Base-by-base conservation (phyloP, 1,140 invertebrate genomes). In the Nephila pilipes region DNA sequence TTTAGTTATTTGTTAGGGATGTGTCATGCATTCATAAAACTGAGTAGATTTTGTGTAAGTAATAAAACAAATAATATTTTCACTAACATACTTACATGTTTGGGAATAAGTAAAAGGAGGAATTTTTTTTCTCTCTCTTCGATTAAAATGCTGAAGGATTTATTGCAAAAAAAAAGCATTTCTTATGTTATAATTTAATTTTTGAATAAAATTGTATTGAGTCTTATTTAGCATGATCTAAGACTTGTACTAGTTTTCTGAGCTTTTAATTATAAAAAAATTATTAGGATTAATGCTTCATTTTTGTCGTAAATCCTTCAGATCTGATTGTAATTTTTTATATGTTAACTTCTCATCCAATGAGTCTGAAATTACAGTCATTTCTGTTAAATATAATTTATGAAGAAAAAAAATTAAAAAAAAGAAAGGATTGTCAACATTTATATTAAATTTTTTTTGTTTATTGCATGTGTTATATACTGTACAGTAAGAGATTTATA, bases 401-500 rank as follows among this genome's bases (percentile, higher is more conserved):
- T 25, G 18, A 22, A 3, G 8, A 22, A 25, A 57, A 25, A 85
- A 54, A 81, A 10, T 20, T 54, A 29, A 22, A 54, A 46, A 46
- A n/a, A 5, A n/a, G 16, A n/a, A 81, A 38, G 18, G 22, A 55
- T 81, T 81, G 12, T 54, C 2, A 22, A 29, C 36, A 55, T 81
- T 81, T 18, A 54, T 46, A 20, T n/a, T 25, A 97, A 97, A 98
- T 95, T 93, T 96, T 96, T 92, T 97, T 96, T 16, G 97, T 96
- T 25, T 16, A 54, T 89, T 25, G 55, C n/a, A 63, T 85, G 29
- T 91, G 55, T 91, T 91, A 91, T 91, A 91, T 81, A 91, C 22
- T 91, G 90, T 91, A 91, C 80, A 91, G 90, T 91, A 80, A 91
- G 90, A 91, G 90, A 91, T 91, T 83, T 91, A 91, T 91, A 91